Conservation (phyloP, 53 echinoderm and acorn worm species). For the Holothuria leucospilota region DNA sequence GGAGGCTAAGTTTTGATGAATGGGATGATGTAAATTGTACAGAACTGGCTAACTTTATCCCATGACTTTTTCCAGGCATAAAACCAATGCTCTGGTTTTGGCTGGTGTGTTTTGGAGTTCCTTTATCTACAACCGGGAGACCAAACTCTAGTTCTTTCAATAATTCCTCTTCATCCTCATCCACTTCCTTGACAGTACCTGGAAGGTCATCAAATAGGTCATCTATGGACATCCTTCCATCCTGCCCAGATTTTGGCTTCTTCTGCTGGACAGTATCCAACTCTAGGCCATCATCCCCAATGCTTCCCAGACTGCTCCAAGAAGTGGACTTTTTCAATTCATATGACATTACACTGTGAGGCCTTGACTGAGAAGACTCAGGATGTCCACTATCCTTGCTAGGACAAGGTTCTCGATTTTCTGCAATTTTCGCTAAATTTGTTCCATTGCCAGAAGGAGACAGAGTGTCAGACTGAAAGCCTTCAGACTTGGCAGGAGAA, state of each 20-base stretch:
- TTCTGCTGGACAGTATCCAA: slow-evolving; percentile 68
- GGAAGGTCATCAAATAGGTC: slow-evolving; percentile 32
- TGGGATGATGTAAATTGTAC: slow-evolving; percentile 85
- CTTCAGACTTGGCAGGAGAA: not conserved
- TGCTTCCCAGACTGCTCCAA: slow-evolving; percentile 88
- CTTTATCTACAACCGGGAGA: slow-evolving; percentile 74
- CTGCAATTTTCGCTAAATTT: not conserved
- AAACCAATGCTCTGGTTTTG: not conserved
- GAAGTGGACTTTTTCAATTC: slow-evolving; percentile 72
- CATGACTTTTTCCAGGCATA: not conserved
- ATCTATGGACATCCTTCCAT: not conserved
- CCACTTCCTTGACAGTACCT: slow-evolving; percentile 36
- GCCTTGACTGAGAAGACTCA: slow-evolving; percentile 73
- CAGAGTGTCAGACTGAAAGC: slow-evolving; percentile 5
- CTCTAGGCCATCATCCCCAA: slow-evolving; percentile 75
- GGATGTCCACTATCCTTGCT: slow-evolving; percentile 92
- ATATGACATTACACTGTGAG: slow-evolving; percentile 51
- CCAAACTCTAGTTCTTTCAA: slow-evolving; percentile 87
- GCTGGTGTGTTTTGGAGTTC: slow-evolving; percentile 47
- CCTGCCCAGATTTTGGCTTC: slow-evolving; percentile 21
- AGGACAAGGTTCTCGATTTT: slow-evolving; percentile 48
- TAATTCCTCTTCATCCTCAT: slow-evolving; percentile 82
- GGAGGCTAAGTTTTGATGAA: slow-evolving; percentile 93
- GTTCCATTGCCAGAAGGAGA: slow-evolving; percentile 3
- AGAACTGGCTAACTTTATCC: slow-evolving; percentile 76